A percentile compares a stretch with the other conserved stretches of the same genome.
These are phyloP conservation scores for Lichenostomus cassidix DNA, from an alignment of 2,113 vertebrate genomes.

Conservation along the genomic window DNA sequence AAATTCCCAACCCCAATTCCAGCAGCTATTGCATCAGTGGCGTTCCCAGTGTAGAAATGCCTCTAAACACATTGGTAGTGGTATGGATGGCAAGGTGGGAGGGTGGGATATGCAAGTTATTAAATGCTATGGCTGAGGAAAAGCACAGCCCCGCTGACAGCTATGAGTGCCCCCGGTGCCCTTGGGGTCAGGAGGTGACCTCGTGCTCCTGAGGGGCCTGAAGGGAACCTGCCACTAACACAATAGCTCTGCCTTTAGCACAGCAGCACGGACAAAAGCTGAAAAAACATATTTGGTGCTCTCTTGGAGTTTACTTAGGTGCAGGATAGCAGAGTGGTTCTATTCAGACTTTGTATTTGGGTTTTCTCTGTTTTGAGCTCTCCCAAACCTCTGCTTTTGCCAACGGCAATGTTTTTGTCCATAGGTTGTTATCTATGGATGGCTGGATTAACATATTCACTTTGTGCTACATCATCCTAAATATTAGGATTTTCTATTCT, in stretches of 20 bases:
- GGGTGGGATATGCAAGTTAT: neutral
- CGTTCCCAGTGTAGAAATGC: neutral
- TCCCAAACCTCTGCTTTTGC: neutral
- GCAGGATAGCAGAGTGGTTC: neutral
- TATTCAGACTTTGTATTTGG: neutral
- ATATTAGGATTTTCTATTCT: neutral
- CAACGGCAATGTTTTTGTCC: neutral
- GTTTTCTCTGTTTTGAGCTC: neutral
- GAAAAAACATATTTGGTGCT: conserved; percentile 40
- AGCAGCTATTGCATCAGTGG: neutral
- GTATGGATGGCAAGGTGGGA: neutral
- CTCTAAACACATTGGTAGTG: rapidly evolving
- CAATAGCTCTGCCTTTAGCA: conserved; percentile 24
- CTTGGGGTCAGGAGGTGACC: conserved; percentile 48
- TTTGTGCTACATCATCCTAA: neutral
- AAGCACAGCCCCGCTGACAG: neutral
- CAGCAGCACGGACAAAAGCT: conserved; percentile 32
- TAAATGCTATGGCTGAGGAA: neutral
- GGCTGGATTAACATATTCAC: neutral
- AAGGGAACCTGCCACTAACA: neutral
- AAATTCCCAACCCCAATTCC: neutral
- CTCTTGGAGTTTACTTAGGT: conserved; percentile 17
- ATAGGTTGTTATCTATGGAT: neutral
- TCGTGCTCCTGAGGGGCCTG: neutral
- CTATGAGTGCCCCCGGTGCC: neutral